These are phyloP conservation scores for Leptatherina wallacei DNA, from an alignment of 2,797 vertebrate species.

Conservation along the genomic window DNA sequence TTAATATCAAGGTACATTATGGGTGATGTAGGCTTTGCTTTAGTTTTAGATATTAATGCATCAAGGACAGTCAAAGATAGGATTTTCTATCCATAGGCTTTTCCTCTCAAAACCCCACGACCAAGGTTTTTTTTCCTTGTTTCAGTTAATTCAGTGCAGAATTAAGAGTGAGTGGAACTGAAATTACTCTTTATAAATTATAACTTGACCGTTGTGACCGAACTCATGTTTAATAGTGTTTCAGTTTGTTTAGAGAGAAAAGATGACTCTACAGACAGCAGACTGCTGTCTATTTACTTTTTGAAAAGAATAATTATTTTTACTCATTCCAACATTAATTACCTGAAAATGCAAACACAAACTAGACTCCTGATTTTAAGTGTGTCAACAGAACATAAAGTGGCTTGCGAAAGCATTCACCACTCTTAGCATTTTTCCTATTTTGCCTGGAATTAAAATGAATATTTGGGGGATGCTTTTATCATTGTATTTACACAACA, in stretches of 20 bases:
- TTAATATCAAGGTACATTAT: too few species aligned
- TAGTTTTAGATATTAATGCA: too few species aligned
- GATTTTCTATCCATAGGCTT: too few species aligned
- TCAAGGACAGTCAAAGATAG: too few species aligned
- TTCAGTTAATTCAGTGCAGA: not conserved
- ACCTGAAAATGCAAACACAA: not conserved
- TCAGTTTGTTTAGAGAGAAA: not conserved
- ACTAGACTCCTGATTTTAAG: not conserved
- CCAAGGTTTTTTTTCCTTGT: too few species aligned
- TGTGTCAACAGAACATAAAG: not conserved
- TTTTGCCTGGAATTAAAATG: too few species aligned
- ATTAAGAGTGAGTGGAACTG: not conserved
- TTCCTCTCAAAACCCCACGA: too few species aligned
- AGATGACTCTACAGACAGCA: not conserved
- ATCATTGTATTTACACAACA: too few species aligned
- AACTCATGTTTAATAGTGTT: not conserved
- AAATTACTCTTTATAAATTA: not conserved
- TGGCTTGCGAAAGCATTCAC: not conserved
- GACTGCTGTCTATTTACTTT: not conserved
- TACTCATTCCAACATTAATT: not conserved
- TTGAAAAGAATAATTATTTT: conserved; percentile 3
- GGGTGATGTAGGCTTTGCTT: too few species aligned
- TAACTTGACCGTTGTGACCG: not conserved
- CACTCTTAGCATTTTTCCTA: too few species aligned
- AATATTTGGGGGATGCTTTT: too few species aligned